Base-by-base conservation (phyloP, 2,888 invertebrate genomes). In the Beris chalybata region DNA sequence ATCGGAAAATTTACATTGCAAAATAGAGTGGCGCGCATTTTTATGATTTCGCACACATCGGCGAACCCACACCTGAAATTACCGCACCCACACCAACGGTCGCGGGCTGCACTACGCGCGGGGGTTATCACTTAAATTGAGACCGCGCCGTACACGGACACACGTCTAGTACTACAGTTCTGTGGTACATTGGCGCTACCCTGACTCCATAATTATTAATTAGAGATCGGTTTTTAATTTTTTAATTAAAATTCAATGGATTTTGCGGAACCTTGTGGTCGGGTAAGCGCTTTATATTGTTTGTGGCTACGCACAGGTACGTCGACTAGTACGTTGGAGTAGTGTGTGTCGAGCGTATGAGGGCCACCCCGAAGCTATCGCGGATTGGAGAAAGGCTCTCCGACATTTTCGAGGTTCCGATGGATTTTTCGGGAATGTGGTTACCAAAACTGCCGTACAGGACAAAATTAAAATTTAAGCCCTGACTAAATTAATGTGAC, bases 171-270 rank as follows among this genome's bases (percentile, higher is more conserved):
- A 48, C 15, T 48, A 5, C 12, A 48, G 5, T 12, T 5, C 15
- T 6, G 9, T 38, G 38, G 38, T 38, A 38, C 38, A 38, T 5
- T 38, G 38, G 38, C 38, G 38, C 38, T 38, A 9, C 52, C 30
- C n/a, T 5, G 52, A 61, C 61, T 61, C 64, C 66, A 69, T 69
- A 69, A 69, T 69, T 69, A 69, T 69, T 69, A 69, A 69, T 69
- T 69, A 69, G 69, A 69, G 69, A 69, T 69, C 64, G 69, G 69
- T 69, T 69, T 67, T 69, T 67, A 69, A 67, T 69, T 69, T 69
- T 67, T 69, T 67, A 69, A 69, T 69, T 69, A 69, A 69, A 69
- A 69, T 69, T 69, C 69, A 69, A 69, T 69, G 67, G 69, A 69
- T 69, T 69, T 64, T 45, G 64, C 47, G 12, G 54, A 64, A 45